Conservation (phyloP, 1,140 invertebrate species). For the Drosophila mojavensis region DNA sequence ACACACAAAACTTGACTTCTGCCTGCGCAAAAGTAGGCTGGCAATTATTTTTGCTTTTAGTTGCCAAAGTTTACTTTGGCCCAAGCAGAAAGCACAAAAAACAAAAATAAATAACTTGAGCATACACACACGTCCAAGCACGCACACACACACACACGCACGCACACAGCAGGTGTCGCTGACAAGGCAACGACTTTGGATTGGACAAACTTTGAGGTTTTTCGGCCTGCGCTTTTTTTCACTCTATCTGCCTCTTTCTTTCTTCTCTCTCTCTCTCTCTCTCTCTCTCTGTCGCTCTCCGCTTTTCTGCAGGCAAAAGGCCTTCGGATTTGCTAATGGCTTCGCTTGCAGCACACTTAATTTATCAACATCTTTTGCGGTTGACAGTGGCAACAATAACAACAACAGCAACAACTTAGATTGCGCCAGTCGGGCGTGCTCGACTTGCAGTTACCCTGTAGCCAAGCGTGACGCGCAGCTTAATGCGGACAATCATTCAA, state of each 20-base stretch:
- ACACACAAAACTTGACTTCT: slow-evolving; percentile 28
- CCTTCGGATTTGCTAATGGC: slow-evolving; percentile 48
- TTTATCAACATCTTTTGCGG: slow-evolving; percentile 67
- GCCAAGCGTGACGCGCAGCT: too few species aligned
- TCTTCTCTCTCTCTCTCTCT: too few species aligned
- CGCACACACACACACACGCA: slow-evolving; percentile 15
- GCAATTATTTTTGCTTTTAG: slow-evolving; percentile 47
- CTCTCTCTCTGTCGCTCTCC: too few species aligned
- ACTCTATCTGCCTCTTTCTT: too few species aligned
- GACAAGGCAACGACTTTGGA: slow-evolving; percentile 30
- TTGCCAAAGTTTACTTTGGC: slow-evolving; percentile 20
- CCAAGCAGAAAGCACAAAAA: background rate
- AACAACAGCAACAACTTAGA: slow-evolving; percentile 1
- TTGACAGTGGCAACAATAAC: slow-evolving; percentile 55
- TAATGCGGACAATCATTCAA: too few species aligned
- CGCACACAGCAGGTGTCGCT: slow-evolving; percentile 52
- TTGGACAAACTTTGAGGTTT: slow-evolving; percentile 8
- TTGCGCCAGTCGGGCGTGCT: too few species aligned
- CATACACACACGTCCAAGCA: slow-evolving; percentile 18
- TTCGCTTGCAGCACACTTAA: slow-evolving; percentile 56
- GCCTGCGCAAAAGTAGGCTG: slow-evolving; percentile 24
- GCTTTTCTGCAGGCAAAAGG: background rate
- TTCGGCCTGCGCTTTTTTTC: background rate
- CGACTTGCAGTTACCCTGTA: too few species aligned
- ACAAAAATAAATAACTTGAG: slow-evolving; percentile 43